Base-by-base conservation (phyloP, 2,888 invertebrate species). In the Pterobdella sp. region DNA sequence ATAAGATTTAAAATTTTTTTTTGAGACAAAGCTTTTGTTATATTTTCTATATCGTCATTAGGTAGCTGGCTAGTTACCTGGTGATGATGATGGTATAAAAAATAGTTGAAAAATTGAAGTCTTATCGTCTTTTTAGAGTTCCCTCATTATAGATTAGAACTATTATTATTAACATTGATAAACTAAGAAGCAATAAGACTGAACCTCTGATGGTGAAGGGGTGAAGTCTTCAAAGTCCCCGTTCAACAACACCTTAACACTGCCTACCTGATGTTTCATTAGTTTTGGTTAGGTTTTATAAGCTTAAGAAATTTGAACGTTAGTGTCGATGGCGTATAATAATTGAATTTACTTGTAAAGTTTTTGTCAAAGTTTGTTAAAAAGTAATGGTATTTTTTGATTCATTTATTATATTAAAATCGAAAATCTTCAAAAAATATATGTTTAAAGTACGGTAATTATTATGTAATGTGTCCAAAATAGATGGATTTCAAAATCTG, bases 191-290 rank as follows among this genome's bases (percentile, higher is more conserved):
- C n/a, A n/a, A n/a, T n/a, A n/a, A n/a, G n/a, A n/a, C 29, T 31
- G 0, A 52, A 36, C 72, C 64, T 72, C 68, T 32, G 10, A 32
- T 18, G 66, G 32, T 18, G 26, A 1, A 4, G 42, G 1, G 14
- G 73, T 72, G 63, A 72, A 68, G 69, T 77, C 77, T 34, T 77
- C 77, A 60, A 77, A 77, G 66, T 77, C 77, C 18, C 77, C 76
- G 49, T 65, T 74, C 69, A 77, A 29, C 65, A 74, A 31, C 22
- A 76, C 26, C 36, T 67, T 72, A 31, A 76, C 67, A 18, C 29
- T n/a, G n/a, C 56, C 60, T 52, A 68, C 52, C 60, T 56, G n/a
- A n/a, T 26, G 49, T 7, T 7, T 14, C 10, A 22, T 42, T 42
- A 7, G 49, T 42, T 22, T 14, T 42, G 49, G 10, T 42, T 7